Evolutionary conservation across 2,888 invertebrate species (phyloP), one percentile per base, ranked within the genome.

Genomic region (Agrochola macilenta): DNA sequence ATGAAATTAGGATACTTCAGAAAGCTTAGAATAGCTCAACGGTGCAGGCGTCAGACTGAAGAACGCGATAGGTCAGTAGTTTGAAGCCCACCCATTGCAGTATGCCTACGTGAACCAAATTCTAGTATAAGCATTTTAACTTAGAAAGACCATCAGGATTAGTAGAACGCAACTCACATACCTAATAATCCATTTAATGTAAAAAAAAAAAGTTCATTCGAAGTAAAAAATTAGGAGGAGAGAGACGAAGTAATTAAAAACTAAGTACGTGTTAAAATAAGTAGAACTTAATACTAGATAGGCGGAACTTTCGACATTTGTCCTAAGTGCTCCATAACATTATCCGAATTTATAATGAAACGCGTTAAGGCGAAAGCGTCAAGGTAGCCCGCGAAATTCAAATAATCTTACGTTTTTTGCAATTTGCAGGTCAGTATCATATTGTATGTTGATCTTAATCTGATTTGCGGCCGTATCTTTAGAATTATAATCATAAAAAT

Each of bases 251-350:
- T 72, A 78, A 82, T 83, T 86, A 83, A 83, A 39, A 84, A 84
- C 83, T 89, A 88, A 88, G 84, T 87, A 84, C 77, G 69, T 64
- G 78, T 81, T 81, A 81, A 88, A 87, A 88, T 88, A 90, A 89
- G 87, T 85, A 88, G 61, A 89, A 88, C 93, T 94, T 94, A 95
- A 88, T 79, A 89, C 91, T 95, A 95, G 90, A 82, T 95, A 96
- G 96, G 96, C 96, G 96, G 95, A 95, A 89, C 92, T 91, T 88
- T 93, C 95, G 96, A 96, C 95, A 94, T 93, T 86, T 93, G 94
- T 95, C 95, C 94, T 90, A 88, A 89, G 90, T 91, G 86, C 89
- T 87, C 87, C 85, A 85, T 76, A 72, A 84, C 79, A 88, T 86
- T 86, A 83, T 81, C 80, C 81, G 77, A 83, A 82, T 81, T 82